phyloP scores from a whole-genome alignment of 2,888 invertebrate species.

The Hanleya hanleyi region DNA sequence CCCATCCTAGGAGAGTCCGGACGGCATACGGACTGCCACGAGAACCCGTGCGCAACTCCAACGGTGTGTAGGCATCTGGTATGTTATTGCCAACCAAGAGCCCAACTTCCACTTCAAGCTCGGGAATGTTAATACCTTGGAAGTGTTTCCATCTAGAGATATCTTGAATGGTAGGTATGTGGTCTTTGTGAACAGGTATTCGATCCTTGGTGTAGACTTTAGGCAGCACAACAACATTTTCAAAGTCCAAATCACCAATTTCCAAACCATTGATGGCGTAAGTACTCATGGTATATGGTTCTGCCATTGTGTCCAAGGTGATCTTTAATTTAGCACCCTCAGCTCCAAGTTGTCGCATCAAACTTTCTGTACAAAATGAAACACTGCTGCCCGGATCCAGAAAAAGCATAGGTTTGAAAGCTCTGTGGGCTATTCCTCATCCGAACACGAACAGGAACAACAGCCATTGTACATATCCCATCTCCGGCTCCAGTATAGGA shows the following conservation, averaged over 20 bases:
- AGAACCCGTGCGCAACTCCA: conserved; percentile 15
- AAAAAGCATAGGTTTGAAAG: conserved; percentile 14
- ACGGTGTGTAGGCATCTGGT: conserved; percentile 28
- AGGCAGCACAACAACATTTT: conserved; percentile 21
- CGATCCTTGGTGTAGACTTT: conserved; percentile 25
- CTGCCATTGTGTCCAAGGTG: conserved; percentile 9
- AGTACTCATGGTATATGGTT: background rate
- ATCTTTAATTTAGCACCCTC: background rate
- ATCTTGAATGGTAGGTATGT: conserved; percentile 31
- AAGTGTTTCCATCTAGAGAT: conserved; percentile 29
- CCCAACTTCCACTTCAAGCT: conserved; percentile 15
- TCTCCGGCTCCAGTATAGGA: conserved; percentile 8
- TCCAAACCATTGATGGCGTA: conserved; percentile 9
- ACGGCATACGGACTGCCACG: conserved; percentile 25
- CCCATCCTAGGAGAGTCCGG: conserved; percentile 20
- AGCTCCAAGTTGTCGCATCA: conserved; percentile 9
- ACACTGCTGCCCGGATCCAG: conserved; percentile 20
- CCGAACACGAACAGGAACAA: conserved; percentile 14
- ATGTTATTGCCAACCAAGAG: conserved; percentile 19
- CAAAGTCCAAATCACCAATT: conserved; percentile 15
- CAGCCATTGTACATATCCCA: conserved; percentile 19
- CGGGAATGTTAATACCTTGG: conserved; percentile 18
- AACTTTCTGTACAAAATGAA: conserved; percentile 16
- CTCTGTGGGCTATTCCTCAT: background rate
- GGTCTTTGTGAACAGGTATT: conserved; percentile 25